These are phyloP conservation scores for Caenorhabditis sp. DNA, from an alignment of 2,888 invertebrate genomes.

Conservation along the genomic window DNA sequence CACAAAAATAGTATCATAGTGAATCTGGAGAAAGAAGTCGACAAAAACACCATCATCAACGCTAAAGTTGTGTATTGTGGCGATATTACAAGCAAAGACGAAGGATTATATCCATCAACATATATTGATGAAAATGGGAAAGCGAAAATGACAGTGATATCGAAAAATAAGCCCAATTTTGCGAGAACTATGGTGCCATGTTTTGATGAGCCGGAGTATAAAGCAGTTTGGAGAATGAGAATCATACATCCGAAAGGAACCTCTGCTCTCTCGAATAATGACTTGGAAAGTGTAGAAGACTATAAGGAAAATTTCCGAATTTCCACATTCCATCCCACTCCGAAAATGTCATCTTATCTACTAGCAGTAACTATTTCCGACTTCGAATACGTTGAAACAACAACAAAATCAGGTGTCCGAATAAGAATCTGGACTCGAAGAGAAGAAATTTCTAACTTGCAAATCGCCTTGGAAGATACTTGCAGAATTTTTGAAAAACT, in stretches of 20 bases:
- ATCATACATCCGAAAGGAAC: slow-evolving; percentile 45
- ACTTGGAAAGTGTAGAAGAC: slow-evolving; percentile 3
- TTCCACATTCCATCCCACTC: slow-evolving; percentile 76
- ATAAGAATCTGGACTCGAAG: neutral
- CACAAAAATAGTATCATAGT: slow-evolving; percentile 52
- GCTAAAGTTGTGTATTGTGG: slow-evolving; percentile 44
- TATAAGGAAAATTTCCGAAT: slow-evolving; percentile 76
- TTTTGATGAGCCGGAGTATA: slow-evolving; percentile 65
- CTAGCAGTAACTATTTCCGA: slow-evolving; percentile 88
- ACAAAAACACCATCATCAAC: slow-evolving; percentile 40
- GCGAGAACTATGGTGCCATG: slow-evolving; percentile 67
- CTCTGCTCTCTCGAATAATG: slow-evolving; percentile 53
- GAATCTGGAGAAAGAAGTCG: slow-evolving; percentile 46
- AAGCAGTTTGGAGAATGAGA: slow-evolving; percentile 47
- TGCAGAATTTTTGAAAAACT: neutral
- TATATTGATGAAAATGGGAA: slow-evolving; percentile 54
- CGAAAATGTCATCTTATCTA: slow-evolving; percentile 85
- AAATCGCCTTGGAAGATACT: neutral
- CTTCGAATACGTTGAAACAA: slow-evolving; percentile 77
- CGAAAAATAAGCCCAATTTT: slow-evolving; percentile 63
- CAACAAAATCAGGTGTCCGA: slow-evolving; percentile 75
- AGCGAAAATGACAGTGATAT: slow-evolving; percentile 52
- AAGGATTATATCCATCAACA: slow-evolving; percentile 57
- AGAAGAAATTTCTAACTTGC: neutral
- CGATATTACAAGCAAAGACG: slow-evolving; percentile 42